Evolutionary conservation across 2,888 invertebrate species (phyloP).

Genomic region (Periphyllus acericola): DNA sequence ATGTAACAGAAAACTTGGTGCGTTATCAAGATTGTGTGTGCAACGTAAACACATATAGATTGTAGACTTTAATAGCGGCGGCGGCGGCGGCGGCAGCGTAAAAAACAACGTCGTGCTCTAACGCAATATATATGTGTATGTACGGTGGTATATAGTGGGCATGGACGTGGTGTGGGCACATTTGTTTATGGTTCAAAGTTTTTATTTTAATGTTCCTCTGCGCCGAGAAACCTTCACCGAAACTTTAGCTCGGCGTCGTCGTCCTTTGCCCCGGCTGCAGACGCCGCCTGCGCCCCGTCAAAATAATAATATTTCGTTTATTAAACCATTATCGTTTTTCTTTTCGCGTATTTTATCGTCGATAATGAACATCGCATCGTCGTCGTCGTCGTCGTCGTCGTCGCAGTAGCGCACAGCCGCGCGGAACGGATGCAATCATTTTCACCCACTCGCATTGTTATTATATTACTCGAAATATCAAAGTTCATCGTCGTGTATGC

Average conservation of each 20-base stretch:
- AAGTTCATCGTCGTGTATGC: neutral
- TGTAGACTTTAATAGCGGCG: no score
- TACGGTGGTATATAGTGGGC: no score
- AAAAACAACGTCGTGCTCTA: no score
- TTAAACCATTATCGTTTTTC: neutral
- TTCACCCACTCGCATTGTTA: neutral
- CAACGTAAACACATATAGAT: no score
- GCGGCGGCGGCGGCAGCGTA: no score
- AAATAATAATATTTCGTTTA: slow-evolving; percentile 11
- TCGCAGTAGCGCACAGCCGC: neutral
- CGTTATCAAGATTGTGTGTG: neutral
- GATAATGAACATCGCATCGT: neutral
- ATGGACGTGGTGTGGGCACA: neutral
- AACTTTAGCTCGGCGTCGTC: neutral
- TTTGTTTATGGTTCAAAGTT: neutral
- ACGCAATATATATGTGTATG: no score
- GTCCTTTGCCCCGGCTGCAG: neutral
- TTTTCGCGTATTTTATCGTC: neutral
- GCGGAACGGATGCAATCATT: neutral
- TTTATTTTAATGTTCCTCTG: neutral
- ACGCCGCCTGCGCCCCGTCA: neutral
- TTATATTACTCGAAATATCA: neutral
- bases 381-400: neutral
- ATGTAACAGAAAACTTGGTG: neutral
- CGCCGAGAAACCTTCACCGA: neutral